Evolutionary conservation across 2,888 invertebrate genomes (phyloP).

Genomic region (Cryptus viduatorius): DNA sequence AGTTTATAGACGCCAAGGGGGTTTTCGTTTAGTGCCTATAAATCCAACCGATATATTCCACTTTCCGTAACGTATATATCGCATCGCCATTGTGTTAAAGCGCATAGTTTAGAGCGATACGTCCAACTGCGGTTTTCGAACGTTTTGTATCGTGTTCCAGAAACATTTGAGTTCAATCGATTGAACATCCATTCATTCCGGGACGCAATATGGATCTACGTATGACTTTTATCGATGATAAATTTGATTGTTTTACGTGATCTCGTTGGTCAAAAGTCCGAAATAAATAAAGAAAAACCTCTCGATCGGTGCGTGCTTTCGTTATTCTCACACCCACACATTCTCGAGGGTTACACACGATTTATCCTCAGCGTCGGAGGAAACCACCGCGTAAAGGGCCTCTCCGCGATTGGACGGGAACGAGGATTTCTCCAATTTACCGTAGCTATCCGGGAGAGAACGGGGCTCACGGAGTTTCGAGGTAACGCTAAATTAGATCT

Average conservation of each 20-base stretch:
- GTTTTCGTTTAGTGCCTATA: constrained; percentile 79
- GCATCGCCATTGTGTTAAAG: constrained; percentile 17
- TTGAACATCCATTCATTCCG: neutral
- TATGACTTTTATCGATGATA: constrained; percentile 11
- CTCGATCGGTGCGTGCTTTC: constrained; percentile 26
- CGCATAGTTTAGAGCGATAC: neutral
- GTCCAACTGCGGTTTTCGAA: neutral
- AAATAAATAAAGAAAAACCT: neutral
- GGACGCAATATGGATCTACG: too few species aligned
- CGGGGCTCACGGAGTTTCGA: constrained; percentile 66
- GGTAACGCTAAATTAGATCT: constrained; percentile 76
- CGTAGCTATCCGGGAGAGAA: constrained; percentile 67
- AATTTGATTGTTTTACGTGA: constrained; percentile 17
- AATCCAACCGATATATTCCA: constrained; percentile 75
- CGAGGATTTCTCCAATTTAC: constrained; percentile 73
- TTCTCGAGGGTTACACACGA: constrained; percentile 38
- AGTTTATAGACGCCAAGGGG: constrained; percentile 79
- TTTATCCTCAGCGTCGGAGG: constrained; percentile 55
- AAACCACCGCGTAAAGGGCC: constrained; percentile 22
- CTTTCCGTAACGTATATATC: constrained; percentile 69
- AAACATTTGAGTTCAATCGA: neutral
- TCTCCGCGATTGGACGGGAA: constrained; percentile 57
- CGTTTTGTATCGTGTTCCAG: neutral
- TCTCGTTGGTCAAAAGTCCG: neutral
- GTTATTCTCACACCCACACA: constrained; percentile 43